Evolutionary conservation across 2,797 vertebrate genomes (phyloP).

Genomic region (Sebastes trivittatus): DNA sequence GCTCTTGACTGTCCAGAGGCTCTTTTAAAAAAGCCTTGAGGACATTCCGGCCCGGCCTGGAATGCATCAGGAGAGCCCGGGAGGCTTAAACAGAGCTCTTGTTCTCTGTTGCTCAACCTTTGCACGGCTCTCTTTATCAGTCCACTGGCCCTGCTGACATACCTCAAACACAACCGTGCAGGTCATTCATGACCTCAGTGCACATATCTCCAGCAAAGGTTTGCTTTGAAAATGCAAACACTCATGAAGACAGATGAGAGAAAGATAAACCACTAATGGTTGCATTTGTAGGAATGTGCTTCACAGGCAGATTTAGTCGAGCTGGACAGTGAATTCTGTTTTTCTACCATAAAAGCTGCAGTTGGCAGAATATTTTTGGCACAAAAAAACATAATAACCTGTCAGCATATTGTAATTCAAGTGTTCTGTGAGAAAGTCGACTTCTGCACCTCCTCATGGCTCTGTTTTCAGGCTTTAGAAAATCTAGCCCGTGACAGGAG

Average conservation of each 20-base stretch:
- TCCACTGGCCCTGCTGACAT: conserved; percentile 35
- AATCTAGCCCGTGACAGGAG: too few relatives aligned
- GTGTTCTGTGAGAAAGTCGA: too few relatives aligned
- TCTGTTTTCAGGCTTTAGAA: too few relatives aligned
- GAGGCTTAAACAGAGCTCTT: conserved; percentile 51
- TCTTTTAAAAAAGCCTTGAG: conserved; percentile 20
- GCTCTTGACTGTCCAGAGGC: conserved; percentile 12
- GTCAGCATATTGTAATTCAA: too few relatives aligned
- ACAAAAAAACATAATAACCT: too few relatives aligned
- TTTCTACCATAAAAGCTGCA: not conserved
- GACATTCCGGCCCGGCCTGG: conserved; percentile 46
- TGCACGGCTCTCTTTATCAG: conserved; percentile 62
- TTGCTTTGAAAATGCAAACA: conserved; percentile 15
- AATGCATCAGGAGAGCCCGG: conserved; percentile 29
- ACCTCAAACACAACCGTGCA: conserved; percentile 54
- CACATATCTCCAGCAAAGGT: conserved; percentile 21
- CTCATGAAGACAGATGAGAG: conserved; percentile 37
- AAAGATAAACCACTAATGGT: not conserved
- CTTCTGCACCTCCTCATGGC: too few relatives aligned
- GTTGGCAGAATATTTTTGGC: too few relatives aligned
- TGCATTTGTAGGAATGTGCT: conserved; percentile 7
- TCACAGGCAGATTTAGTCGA: conserved; percentile 8
- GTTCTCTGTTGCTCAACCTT: conserved; percentile 71
- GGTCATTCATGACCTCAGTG: conserved; percentile 51
- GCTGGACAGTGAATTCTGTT: not conserved